Percentiles rank a stretch among this genome's conserved stretches.
phyloP scores from a whole-genome alignment of 2,113 vertebrate species.

The Odobenus rosmarus region DNA sequence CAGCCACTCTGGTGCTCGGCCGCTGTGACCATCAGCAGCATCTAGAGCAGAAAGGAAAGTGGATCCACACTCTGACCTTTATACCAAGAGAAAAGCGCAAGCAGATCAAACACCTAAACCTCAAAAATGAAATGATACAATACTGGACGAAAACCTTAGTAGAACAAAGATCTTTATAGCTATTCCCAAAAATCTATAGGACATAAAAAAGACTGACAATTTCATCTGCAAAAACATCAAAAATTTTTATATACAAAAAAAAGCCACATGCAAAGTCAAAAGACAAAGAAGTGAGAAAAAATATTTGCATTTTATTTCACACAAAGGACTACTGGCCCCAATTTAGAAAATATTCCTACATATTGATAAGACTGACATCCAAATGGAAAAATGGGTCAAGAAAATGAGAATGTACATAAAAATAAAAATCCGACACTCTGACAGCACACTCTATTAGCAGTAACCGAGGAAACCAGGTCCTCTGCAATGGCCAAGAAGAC shows the following conservation, averaged over 20 bases:
- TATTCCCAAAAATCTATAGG: neutral
- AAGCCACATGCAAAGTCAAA: neutral
- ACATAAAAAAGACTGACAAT: neutral
- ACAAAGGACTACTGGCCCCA: neutral
- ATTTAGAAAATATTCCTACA: neutral
- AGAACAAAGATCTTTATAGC: neutral
- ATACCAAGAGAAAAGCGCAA: neutral
- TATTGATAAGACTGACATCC: neutral
- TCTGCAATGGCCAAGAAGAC: accelerated
- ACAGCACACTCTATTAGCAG: neutral
- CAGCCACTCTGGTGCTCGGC: neutral
- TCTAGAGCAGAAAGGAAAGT: neutral
- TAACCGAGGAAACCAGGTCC: neutral
- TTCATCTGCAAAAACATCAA: neutral
- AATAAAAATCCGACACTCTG: neutral
- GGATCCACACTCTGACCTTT: neutral
- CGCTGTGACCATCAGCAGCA: neutral
- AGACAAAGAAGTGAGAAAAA: neutral
- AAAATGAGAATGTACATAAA: neutral
- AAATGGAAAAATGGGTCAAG: neutral
- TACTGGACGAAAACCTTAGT: neutral
- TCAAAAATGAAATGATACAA: neutral
- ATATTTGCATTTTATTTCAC: neutral
- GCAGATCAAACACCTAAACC: neutral
- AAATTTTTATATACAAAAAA: neutral